Evolutionary conservation across 2,797 vertebrate genomes (phyloP).

Genomic region (Enteromius viviparus): DNA sequence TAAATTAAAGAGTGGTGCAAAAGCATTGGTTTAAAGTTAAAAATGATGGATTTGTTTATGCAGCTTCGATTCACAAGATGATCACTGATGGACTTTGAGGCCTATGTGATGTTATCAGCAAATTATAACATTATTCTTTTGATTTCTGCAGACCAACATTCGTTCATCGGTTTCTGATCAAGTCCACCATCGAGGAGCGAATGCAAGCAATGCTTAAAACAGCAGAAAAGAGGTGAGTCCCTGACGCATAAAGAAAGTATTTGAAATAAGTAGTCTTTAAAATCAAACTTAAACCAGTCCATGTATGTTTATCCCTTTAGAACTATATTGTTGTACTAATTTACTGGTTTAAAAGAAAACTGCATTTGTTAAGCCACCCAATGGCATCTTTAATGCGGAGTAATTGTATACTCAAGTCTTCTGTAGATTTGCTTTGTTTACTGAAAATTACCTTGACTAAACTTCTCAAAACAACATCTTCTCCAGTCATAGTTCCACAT

Average conservation of each 20-base stretch:
- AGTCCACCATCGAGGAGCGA: constrained; percentile 96
- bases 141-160: constrained; percentile 85
- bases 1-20: not conserved
- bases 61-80: not conserved
- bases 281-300: not conserved
- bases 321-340: not conserved
- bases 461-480: constrained; percentile 10
- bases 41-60: not conserved
- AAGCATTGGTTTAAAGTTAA: not conserved
- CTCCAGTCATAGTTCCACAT: constrained; percentile 84
- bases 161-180: constrained; percentile 97
- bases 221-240: constrained; percentile 87
- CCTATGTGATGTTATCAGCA: not conserved
- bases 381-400: constrained; percentile 3
- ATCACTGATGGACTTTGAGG: not conserved
- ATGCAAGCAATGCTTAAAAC: constrained; percentile 98
- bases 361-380: not conserved
- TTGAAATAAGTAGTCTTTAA: not conserved
- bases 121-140: not conserved
- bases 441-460: constrained; percentile 19
- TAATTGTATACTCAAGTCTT: not conserved
- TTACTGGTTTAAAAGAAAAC: not conserved
- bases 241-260: not conserved
- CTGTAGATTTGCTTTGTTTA: not conserved
- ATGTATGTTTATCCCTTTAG: not conserved